These are phyloP conservation scores for Agonopterix alstromeriana DNA, from an alignment of 2,888 invertebrate species.

Conservation along the genomic window DNA sequence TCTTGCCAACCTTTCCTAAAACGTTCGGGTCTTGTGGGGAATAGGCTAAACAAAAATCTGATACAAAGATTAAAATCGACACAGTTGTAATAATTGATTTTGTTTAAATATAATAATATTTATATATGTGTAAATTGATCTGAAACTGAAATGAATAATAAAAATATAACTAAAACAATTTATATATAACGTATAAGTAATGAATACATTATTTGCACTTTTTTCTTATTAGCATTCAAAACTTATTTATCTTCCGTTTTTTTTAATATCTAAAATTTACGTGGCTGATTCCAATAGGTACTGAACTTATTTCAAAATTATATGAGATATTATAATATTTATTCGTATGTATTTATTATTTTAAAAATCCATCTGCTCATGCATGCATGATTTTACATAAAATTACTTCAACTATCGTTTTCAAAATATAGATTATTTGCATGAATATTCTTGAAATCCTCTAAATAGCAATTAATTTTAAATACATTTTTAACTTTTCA, in stretches of 20 bases:
- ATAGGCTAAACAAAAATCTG: too few relatives aligned
- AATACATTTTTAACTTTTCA: too few relatives aligned
- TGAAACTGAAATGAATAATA: not conserved
- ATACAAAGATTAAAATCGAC: too few relatives aligned
- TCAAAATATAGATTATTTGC: too few relatives aligned
- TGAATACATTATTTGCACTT: constrained; percentile 59
- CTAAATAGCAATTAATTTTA: too few relatives aligned
- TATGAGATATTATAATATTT: not conserved
- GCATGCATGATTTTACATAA: not conserved
- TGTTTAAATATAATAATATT: too few relatives aligned
- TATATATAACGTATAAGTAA: constrained; percentile 26
- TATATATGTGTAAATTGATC: too few relatives aligned
- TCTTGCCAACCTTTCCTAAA: too few relatives aligned
- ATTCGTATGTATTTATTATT: not conserved
- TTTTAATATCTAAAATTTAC: not conserved
- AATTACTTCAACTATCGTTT: not conserved
- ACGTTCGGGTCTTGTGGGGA: too few relatives aligned
- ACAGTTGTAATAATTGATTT: too few relatives aligned
- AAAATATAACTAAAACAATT: not conserved
- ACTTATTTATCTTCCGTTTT: not conserved
- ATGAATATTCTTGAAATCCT: too few relatives aligned
- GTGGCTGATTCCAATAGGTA: not conserved
- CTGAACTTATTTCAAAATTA: not conserved
- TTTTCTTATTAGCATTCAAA: constrained; percentile 3
- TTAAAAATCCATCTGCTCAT: not conserved